Evolutionary conservation across 37 sponge, comb jelly and placozoan genomes (phyloP).

Genomic region (Hormiphora californensis): DNA sequence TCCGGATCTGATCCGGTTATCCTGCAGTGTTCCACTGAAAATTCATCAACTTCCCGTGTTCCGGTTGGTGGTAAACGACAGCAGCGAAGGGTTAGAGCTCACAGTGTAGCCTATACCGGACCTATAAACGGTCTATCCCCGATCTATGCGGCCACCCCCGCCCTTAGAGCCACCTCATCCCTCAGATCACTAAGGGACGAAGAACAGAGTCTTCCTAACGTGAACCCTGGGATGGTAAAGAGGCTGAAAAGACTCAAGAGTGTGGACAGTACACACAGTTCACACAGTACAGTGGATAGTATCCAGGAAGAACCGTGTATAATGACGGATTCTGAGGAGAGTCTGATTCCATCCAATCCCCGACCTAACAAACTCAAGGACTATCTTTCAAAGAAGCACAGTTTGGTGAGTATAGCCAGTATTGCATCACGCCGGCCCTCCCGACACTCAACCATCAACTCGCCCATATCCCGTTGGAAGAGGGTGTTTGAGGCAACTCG

Average conservation of each 20-base stretch:
- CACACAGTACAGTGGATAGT: neutral
- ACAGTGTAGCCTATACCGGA: constrained; percentile 28
- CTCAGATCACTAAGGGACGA: no score
- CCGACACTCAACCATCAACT: no score
- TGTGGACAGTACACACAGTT: neutral
- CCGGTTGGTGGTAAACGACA: neutral
- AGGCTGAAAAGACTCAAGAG: neutral
- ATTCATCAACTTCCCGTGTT: neutral
- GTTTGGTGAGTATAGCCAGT: neutral
- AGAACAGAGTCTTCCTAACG: no score
- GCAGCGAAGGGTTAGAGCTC: neutral
- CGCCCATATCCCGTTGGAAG: no score
- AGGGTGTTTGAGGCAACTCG: no score
- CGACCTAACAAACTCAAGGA: no score
- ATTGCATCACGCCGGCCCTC: neutral
- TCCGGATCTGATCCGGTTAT: neutral
- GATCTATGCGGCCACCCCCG: no score
- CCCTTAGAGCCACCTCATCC: no score
- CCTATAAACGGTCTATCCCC: no score
- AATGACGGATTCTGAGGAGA: no score
- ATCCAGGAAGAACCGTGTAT: neutral
- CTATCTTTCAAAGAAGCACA: neutral
- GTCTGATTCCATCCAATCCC: no score
- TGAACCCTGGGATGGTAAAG: no score
- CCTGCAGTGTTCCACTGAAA: neutral